These are phyloP conservation scores for Heterodera filipjevi DNA, from an alignment of 2,888 invertebrate genomes.

Conservation along the genomic window DNA sequence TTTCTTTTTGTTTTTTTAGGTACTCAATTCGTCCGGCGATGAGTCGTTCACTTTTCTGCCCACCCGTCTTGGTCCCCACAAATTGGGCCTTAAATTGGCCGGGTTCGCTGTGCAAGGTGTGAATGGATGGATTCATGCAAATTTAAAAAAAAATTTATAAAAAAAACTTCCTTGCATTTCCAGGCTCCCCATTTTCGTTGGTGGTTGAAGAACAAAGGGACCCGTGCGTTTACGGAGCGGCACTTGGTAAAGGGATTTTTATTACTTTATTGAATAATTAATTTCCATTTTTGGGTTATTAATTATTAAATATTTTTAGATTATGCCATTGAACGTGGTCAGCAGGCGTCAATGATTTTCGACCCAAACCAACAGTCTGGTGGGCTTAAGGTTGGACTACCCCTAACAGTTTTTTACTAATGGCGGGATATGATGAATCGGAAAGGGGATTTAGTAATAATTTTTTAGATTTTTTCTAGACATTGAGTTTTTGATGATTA, in stretches of 20 bases:
- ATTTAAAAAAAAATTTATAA: not conserved
- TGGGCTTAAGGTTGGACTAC: conserved; percentile 60
- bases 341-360: conserved; percentile 68
- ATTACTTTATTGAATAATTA: not conserved
- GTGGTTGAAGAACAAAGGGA: conserved; percentile 56
- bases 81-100: conserved; percentile 54
- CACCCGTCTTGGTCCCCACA: conserved; percentile 58
- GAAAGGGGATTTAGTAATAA: not conserved
- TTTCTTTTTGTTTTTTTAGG: not conserved
- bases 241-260: conserved; percentile 64
- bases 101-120: conserved; percentile 60
- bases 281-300: not conserved
- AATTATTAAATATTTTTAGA: conserved; percentile 45
- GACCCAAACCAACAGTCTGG: conserved; percentile 66
- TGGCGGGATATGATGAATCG: not conserved
- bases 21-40: conserved; percentile 46
- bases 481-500: too few species aligned
- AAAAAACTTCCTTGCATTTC: not conserved
- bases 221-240: conserved; percentile 67
- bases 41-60: conserved; percentile 59
- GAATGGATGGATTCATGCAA: not conserved
- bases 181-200: conserved; percentile 38
- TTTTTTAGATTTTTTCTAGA: too few species aligned
- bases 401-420: conserved; percentile 33
- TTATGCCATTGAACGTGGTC: conserved; percentile 67